Base-by-base conservation (phyloP, 2,797 vertebrate genomes). In the Gymnoscopelus microlampas region DNA sequence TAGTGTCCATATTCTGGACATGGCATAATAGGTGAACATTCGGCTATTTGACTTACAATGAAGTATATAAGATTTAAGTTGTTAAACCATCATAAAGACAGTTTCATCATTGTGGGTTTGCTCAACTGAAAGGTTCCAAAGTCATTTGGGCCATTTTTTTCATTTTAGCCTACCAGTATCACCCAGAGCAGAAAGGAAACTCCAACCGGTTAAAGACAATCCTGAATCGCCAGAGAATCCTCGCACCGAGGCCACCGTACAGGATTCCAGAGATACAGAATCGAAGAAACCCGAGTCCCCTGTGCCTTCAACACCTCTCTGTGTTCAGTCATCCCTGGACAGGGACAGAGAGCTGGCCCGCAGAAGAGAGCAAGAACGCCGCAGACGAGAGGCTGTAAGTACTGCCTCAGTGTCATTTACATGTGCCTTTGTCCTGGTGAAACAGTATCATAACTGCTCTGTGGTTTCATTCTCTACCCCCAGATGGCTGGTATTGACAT, bases 401-500 rank as follows among this genome's bases (percentile, higher is more conserved):
- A n/a, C 11, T 19, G 14, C 59, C 14, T 56, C 0, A 2, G 2
- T 56, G 14, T 29, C 0, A 1, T 47, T 5, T 32, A 4, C 1
- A 15, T 29, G 0, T 5, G 49, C 51, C 4, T 44, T 13, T 3
- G 7, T 44, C 1, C 12, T n/a, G 1, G 5, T 53, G 0, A 55
- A 59, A 47, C 1, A 3, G 2, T 58, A 4, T 68, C 11, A 68
- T 4, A 7, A 14, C 5, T 51, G 11, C 6, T 55, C 4, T 39
- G 10, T 72, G 32, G 48, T 86, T 82, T 82, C 0, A 61, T 15
- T 66, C 32, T 77, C 49, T 79, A 44, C 66, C 49, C 12, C 61
- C 86, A 99, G 97, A 95, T 96, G 94, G 91, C 90, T 58, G 87
- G 86, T 70, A 94, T 97, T 80, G 96, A 99, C 85, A 94, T 99